A percentile compares a stretch with the other conserved stretches of the same genome.
Conservation (phyloP, 2,113 vertebrate genomes). For the Nothobranchius furzeri region DNA sequence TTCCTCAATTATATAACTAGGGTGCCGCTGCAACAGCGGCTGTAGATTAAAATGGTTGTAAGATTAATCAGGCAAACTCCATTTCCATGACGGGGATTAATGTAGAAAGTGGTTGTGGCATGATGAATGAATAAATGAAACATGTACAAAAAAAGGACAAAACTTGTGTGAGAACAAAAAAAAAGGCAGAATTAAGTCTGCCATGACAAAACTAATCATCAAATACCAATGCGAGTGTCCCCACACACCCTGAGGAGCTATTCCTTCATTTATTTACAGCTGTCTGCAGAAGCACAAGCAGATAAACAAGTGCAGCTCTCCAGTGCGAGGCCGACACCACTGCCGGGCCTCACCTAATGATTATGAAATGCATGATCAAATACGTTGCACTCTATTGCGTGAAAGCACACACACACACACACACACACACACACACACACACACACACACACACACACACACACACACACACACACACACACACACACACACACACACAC, state of each 20-base stretch:
- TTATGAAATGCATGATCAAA: constrained; percentile 74
- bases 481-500: background rate
- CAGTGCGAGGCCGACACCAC: constrained; percentile 35
- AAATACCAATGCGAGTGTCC: constrained; percentile 58
- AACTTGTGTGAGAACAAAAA: constrained; percentile 13
- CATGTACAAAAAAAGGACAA: constrained; percentile 45
- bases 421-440: too few species aligned
- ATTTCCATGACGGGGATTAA: constrained; percentile 75
- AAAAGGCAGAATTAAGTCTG: constrained; percentile 38
- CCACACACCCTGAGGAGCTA: constrained; percentile 54
- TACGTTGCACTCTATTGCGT: constrained; percentile 25
- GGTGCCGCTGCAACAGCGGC: constrained; percentile 48
- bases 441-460: too few species aligned
- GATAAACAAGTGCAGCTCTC: constrained; percentile 66
- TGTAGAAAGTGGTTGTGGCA: constrained; percentile 58
- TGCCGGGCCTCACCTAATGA: constrained; percentile 66
- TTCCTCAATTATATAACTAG: constrained; percentile 79
- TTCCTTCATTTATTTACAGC: constrained; percentile 78
- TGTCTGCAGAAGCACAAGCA: constrained; percentile 53
- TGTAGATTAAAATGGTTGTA: constrained; percentile 67
- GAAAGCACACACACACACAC: constrained; percentile 28
- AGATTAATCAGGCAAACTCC: constrained; percentile 79
- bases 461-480: too few species aligned
- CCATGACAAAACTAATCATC: constrained; percentile 62
- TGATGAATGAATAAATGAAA: constrained; percentile 74